These are phyloP conservation scores for Propithecus deckenii DNA, from an alignment of 2,797 vertebrate species.

Conservation along the genomic window DNA sequence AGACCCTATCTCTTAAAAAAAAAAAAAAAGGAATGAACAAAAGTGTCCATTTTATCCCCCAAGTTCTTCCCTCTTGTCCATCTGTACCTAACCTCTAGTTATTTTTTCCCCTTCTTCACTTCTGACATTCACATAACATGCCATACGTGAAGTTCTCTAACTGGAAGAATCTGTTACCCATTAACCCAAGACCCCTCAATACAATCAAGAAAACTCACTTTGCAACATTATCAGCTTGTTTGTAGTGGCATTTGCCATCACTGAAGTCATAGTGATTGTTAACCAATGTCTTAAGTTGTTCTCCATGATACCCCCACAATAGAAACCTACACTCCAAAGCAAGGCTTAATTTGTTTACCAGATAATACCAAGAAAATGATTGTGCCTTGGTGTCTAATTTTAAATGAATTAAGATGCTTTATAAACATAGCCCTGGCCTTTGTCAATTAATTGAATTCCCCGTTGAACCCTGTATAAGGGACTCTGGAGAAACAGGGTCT, in stretches of 20 bases:
- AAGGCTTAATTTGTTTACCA: constrained; percentile 41
- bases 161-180: not conserved
- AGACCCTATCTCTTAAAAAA: not conserved
- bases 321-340: not conserved
- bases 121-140: not conserved
- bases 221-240: not conserved
- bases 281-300: not conserved
- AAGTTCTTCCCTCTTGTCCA: not conserved
- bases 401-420: constrained; percentile 23
- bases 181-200: not conserved
- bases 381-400: not conserved
- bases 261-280: not conserved
- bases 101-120: not conserved
- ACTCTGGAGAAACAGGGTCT: not conserved
- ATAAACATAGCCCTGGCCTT: not conserved
- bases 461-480: not conserved
- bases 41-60: not conserved
- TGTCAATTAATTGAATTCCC: not conserved
- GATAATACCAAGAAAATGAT: not conserved
- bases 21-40: not conserved
- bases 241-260: not conserved
- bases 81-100: not conserved
- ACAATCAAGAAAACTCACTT: not conserved
- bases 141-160: not conserved
- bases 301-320: not conserved